A percentile compares a stretch with the other conserved stretches of the same genome.
phyloP scores from a whole-genome alignment of 2,797 vertebrate genomes.

The Epinephelus coioides region DNA sequence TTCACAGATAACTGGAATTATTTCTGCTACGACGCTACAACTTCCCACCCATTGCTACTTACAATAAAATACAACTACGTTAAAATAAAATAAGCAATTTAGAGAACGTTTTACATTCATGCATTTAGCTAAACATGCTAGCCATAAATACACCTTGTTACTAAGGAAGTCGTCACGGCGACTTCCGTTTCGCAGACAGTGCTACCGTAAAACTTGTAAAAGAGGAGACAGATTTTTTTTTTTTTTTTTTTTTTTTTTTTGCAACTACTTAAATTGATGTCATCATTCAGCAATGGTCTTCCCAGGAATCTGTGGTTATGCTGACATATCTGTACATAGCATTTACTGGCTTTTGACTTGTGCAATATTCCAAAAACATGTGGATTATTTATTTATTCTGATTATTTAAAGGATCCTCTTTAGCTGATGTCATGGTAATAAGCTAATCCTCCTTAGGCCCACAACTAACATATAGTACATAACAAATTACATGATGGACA shows the following conservation, averaged over 20 bases:
- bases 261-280: not conserved
- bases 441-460: too few species aligned
- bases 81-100: not conserved
- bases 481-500: too few species aligned
- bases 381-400: too few species aligned
- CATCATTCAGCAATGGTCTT: not conserved
- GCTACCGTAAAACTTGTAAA: constrained; percentile 62
- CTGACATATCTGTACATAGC: too few species aligned
- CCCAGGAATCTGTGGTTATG: not conserved
- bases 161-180: constrained; percentile 71
- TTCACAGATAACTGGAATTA: not conserved
- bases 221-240: not conserved
- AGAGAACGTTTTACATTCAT: not conserved
- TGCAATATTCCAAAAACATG: too few species aligned
- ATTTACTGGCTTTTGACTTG: too few species aligned
- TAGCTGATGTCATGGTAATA: too few species aligned
- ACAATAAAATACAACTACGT: not conserved
- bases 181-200: constrained; percentile 65
- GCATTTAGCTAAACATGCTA: not conserved
- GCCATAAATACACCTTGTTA: constrained; percentile 43
- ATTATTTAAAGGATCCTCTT: too few species aligned
- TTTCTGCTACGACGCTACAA: not conserved
- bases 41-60: accelerated
- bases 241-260: too few species aligned
- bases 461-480: too few species aligned